These are phyloP conservation scores for Siniperca knerii DNA, from an alignment of 2,113 vertebrate species.

Conservation along the genomic window DNA sequence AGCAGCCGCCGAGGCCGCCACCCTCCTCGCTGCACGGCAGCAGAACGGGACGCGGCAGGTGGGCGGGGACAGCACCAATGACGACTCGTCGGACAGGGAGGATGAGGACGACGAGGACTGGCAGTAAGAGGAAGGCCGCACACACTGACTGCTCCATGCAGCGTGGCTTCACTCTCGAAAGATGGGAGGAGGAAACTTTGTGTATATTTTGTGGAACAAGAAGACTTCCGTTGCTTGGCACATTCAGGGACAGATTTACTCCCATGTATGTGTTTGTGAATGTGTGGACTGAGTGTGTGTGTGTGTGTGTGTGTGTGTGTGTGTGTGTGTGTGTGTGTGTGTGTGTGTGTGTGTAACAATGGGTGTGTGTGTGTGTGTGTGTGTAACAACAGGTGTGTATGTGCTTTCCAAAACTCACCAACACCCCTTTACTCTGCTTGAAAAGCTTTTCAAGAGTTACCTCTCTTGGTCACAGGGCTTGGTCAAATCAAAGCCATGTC, in stretches of 20 bases:
- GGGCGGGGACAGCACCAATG: slow-evolving; percentile 82
- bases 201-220: slow-evolving; percentile 44
- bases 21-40: slow-evolving; percentile 75
- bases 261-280: slow-evolving; percentile 36
- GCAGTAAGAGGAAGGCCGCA: slow-evolving; percentile 65
- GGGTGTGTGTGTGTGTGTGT: slow-evolving; percentile 1
- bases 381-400: background rate
- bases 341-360: slow-evolving; percentile 4
- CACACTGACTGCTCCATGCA: background rate
- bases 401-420: slow-evolving; percentile 31
- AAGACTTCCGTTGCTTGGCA: slow-evolving; percentile 46
- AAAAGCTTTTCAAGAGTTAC: slow-evolving; percentile 69
- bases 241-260: slow-evolving; percentile 74
- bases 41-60: slow-evolving; percentile 80
- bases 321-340: no score
- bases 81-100: slow-evolving; percentile 83
- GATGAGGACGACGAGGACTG: slow-evolving; percentile 87
- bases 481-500: slow-evolving; percentile 78
- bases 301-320: slow-evolving; percentile 27
- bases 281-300: slow-evolving; percentile 11
- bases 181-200: slow-evolving; percentile 8
- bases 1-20: slow-evolving; percentile 74
- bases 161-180: background rate
- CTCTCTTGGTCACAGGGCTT: slow-evolving; percentile 79
- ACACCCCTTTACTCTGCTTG: slow-evolving; percentile 71